Evolutionary conservation across 2,888 invertebrate genomes (phyloP), one percentile per base, ranked within the genome.

Genomic region (Neoitamus cyanurus): DNA sequence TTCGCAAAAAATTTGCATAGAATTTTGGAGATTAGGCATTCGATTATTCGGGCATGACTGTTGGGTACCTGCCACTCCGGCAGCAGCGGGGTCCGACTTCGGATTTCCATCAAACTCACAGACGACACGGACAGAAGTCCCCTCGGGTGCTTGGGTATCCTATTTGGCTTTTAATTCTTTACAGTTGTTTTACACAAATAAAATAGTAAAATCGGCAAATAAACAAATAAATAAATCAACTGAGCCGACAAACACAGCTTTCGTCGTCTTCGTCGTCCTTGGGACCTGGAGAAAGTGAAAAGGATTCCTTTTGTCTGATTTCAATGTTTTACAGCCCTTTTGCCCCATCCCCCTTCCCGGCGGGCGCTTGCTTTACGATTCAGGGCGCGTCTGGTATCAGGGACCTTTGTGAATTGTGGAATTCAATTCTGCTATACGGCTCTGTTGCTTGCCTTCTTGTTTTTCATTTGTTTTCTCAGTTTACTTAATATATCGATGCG

Each of bases 181-280:
- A 25, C 28, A 42, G 75, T 42, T 75, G 20, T 75, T 75, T 73
- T 75, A 75, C 37, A 75, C 75, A 75, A 37, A 75, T 75, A 75
- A 37, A 42, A 13, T 75, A 20, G 42, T 75, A 75, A 75, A 75
- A 75, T 25, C 42, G 25, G 9, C 58, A 58, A 73, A 73, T 73
- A 75, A 58, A 58, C 58, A 58, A 73, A 73, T 73, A 75, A 75
- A 75, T 75, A 75, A 75, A 75, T 75, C 75, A 75, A 75, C 42
- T 1, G 28, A 75, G 15, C 20, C 25, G 58, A 15, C 25, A 15
- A 58, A 25, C 9, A 58, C 58, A 20, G 15, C 58, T 9, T 3
- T 58, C 58, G 6, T 25, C 25, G 15, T 58, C 9, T n/a, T 48
- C 48, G 58, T 58, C 58, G 15, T 58, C 6, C 20, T 48, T 15